Evolutionary conservation across 2,888 invertebrate genomes (phyloP).

Genomic region (Volucella zonaria): DNA sequence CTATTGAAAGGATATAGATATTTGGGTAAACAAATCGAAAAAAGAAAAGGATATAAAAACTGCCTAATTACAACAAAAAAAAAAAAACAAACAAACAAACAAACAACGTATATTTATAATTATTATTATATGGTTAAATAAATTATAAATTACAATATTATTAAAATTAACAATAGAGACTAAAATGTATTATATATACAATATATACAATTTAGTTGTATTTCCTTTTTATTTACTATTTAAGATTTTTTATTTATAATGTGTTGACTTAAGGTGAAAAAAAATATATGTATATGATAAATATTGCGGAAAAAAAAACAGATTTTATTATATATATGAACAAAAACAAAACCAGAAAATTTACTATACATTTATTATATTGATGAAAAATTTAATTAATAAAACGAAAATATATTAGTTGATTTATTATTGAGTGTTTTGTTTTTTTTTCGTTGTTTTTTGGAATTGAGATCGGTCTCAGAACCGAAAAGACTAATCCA

Average conservation of each 20-base stretch:
- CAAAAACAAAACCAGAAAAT: conserved; percentile 34
- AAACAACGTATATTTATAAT: conserved; percentile 49
- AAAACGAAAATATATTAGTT: conserved; percentile 67
- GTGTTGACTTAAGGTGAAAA: conserved; percentile 51
- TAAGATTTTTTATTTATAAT: conserved; percentile 60
- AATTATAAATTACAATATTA: conserved; percentile 51
- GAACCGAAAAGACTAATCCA: not conserved
- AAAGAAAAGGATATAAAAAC: conserved; percentile 27
- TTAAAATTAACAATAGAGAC: conserved; percentile 66
- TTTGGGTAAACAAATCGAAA: not conserved
- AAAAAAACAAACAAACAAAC: conserved; percentile 1
- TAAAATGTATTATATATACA: conserved; percentile 63
- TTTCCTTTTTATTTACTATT: conserved; percentile 47
- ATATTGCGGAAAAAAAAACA: conserved; percentile 37
- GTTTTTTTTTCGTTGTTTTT: not conserved
- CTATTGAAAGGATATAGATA: conserved; percentile 4
- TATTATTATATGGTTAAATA: conserved; percentile 43
- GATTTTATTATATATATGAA: conserved; percentile 44
- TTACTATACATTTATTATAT: conserved; percentile 73
- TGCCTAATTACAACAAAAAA: conserved; percentile 36
- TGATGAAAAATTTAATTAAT: conserved; percentile 61
- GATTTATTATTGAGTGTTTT: conserved; percentile 30
- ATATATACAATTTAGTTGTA: conserved; percentile 60
- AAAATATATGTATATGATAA: conserved; percentile 28
- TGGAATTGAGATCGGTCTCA: not conserved